Evolutionary conservation across 2,797 vertebrate species (phyloP), one percentile per base, ranked within the genome.

Genomic region (Lacerta bilineata): DNA sequence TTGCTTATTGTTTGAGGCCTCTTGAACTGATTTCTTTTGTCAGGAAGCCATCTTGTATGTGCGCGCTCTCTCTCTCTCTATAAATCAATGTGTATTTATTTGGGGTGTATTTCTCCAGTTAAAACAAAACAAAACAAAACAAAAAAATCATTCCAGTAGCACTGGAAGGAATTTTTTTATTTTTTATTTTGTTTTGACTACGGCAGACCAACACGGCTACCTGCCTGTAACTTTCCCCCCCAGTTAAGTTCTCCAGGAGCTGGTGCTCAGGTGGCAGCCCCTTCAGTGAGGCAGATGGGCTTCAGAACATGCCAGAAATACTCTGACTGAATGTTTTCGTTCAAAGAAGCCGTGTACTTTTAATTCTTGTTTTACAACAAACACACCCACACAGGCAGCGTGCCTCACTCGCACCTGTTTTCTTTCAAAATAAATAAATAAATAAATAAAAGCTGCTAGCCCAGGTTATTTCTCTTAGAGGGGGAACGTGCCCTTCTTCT

Each of bases 1-100:
- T 36, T 23, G 74, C 77, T 92, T 91, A 92, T 91, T 90, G 87
- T 91, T 91, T 0, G 0, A 41, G 87, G 25, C 85, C 61, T 25
- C 50, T 33, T 33, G 61, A 11, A 87, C 82, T 55, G 0, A 4
- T 83, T 88, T 88, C 80, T 90, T 82, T 88, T 88, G 83, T 93
- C 71, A 80, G 5, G 86, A 86, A 94, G 87, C 93, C 88, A 80
- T 91, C 36, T 91, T 94, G 90, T 29, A 36, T 23, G 46, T 20
- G 13, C 59, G 1, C 9, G 11, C 50, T 50, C 11, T 50, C 46
- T 50, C 50, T 55, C 0, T 50, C 11, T 50, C 3, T 50, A 4
- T 50, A 87, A 74, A n/a, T 89, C 80, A 9, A 27, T 15, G n/a
- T 86, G 1, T 1, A 18, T 23, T 74, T 43, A 0, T n/a, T 80